Evolutionary conservation across 2,888 invertebrate species (phyloP).

Genomic region (Drosophila barbarae): DNA sequence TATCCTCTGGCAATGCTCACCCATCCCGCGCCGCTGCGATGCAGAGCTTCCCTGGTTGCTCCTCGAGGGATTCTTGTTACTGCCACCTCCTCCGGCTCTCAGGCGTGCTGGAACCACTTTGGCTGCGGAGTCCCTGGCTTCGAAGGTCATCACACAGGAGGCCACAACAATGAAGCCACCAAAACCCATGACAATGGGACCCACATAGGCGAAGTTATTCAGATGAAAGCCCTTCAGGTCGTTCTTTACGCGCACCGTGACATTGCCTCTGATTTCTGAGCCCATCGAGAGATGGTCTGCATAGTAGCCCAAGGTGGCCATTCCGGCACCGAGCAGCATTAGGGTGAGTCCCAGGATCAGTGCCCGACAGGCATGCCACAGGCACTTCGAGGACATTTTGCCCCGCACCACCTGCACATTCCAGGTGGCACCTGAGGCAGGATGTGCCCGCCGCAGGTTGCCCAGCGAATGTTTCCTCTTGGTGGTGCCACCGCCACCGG

Average conservation of each 20-base stretch:
- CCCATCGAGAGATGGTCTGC: slow-evolving; percentile 90
- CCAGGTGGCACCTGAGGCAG: slow-evolving; percentile 91
- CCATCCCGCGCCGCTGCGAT: slow-evolving; percentile 77
- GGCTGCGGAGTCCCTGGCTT: slow-evolving; percentile 95
- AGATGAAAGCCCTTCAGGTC: slow-evolving; percentile 91
- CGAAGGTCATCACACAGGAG: slow-evolving; percentile 99
- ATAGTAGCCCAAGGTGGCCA: slow-evolving; percentile 95
- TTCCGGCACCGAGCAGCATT: slow-evolving; percentile 92
- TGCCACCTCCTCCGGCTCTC: slow-evolving; percentile 79
- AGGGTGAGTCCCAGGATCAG: slow-evolving; percentile 91
- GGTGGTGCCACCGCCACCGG: slow-evolving; percentile 73
- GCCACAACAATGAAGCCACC: slow-evolving; percentile 98
- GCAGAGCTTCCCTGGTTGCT: slow-evolving; percentile 78
- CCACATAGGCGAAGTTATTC: slow-evolving; percentile 95
- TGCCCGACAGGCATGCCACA: slow-evolving; percentile 97
- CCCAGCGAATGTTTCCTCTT: slow-evolving; percentile 80
- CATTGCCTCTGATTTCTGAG: slow-evolving; percentile 88
- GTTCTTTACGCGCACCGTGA: slow-evolving; percentile 89
- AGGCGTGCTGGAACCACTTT: slow-evolving; percentile 91
- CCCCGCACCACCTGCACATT: slow-evolving; percentile 92
- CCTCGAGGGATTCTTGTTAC: slow-evolving; percentile 69
- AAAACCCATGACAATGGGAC: slow-evolving; percentile 98
- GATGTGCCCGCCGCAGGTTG: slow-evolving; percentile 86
- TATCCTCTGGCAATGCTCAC: slow-evolving; percentile 50
- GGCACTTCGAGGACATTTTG: slow-evolving; percentile 92